A percentile compares a stretch with the other conserved stretches of the same genome.
Evolutionary conservation across 2,113 vertebrate species (phyloP).

Genomic region (Semnopithecus entellus): DNA sequence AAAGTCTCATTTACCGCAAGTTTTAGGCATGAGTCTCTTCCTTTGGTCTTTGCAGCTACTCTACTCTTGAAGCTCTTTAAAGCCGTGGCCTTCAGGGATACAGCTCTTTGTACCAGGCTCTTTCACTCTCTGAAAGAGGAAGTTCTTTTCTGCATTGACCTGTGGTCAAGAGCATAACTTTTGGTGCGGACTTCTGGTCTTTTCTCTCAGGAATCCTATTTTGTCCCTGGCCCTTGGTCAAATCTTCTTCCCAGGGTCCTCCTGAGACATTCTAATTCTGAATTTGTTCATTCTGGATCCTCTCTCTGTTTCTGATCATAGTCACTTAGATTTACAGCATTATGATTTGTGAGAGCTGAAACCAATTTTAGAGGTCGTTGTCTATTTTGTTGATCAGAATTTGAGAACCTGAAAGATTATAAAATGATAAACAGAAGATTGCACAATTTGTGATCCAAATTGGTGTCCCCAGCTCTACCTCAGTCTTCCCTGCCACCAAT

Average conservation of each 20-base stretch:
- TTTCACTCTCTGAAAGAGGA: conserved; percentile 16
- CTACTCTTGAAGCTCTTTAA: not conserved
- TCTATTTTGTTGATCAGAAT: conserved; percentile 10
- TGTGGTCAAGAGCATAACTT: not conserved
- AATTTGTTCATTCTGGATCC: not conserved
- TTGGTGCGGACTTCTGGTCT: not conserved
- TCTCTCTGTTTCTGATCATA: conserved; percentile 23
- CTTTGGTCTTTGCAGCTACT: not conserved
- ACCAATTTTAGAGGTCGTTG: not conserved
- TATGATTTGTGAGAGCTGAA: conserved; percentile 11
- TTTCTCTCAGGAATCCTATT: not conserved
- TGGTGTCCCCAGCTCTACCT: not conserved
- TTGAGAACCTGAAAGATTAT: conserved; percentile 4
- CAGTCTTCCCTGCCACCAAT: not conserved
- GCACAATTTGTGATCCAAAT: not conserved
- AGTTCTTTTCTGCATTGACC: not conserved
- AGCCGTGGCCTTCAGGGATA: not conserved
- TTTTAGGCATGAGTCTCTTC: not conserved
- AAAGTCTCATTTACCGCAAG: not conserved
- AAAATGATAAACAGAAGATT: not conserved
- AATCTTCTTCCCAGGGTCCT: not conserved
- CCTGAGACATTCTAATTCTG: not conserved
- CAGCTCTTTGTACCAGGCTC: not conserved
- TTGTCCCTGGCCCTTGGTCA: not conserved
- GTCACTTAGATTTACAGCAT: not conserved